Evolutionary conservation across 2,113 vertebrate species (phyloP).

Genomic region (Trachemys scripta): DNA sequence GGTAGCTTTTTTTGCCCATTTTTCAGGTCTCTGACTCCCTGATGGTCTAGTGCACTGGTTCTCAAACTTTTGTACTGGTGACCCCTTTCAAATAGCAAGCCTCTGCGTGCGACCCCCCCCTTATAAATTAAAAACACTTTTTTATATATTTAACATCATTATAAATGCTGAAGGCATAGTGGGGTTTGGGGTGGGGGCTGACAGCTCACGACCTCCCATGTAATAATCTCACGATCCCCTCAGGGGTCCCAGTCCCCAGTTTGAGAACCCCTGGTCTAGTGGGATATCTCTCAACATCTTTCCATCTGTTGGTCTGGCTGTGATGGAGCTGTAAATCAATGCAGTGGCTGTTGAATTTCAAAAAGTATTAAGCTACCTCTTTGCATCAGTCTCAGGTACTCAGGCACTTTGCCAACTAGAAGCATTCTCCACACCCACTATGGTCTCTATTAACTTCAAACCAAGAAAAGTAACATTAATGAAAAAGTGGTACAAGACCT

Average conservation of each 20-base stretch:
- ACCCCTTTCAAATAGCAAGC: no score
- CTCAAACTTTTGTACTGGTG: no score
- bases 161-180: no score
- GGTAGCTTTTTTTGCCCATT: neutral
- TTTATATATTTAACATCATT: no score
- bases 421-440: neutral
- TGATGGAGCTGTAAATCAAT: neutral
- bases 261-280: neutral
- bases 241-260: no score
- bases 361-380: neutral
- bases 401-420: neutral
- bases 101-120: no score
- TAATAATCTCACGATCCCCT: no score
- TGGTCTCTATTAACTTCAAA: neutral
- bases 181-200: no score
- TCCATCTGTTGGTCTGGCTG: neutral
- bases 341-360: neutral
- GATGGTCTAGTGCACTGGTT: neutral
- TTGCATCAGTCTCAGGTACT: neutral
- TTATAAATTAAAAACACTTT: no score
- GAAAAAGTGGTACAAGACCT: neutral
- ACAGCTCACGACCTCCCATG: no score
- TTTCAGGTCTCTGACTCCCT: neutral
- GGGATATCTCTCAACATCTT: neutral
- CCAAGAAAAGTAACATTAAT: neutral